Evolutionary conservation across 2,888 invertebrate genomes (phyloP).

Genomic region (Drosophila mettleri): DNA sequence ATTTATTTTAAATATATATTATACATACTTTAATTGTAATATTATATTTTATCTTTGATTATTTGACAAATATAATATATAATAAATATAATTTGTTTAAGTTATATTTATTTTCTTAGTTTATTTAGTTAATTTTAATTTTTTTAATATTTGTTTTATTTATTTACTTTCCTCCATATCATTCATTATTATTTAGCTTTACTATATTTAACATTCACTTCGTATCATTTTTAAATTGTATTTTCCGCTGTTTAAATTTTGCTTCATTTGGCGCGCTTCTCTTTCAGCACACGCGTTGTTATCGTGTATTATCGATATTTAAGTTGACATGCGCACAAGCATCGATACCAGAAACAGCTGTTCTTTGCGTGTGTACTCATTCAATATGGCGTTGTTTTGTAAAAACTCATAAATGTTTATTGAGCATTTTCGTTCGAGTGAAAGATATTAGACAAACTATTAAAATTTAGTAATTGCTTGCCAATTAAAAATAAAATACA

Average conservation of each 20-base stretch:
- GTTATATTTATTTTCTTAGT: too few species aligned
- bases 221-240: background rate
- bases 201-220: too few species aligned
- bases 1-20: too few species aligned
- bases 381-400: slow-evolving; percentile 69
- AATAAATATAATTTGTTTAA: too few species aligned
- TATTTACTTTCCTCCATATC: too few species aligned
- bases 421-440: slow-evolving; percentile 5
- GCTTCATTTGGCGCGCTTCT: slow-evolving; percentile 32
- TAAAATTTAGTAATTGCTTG: background rate
- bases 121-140: too few species aligned
- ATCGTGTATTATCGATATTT: slow-evolving; percentile 47
- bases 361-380: slow-evolving; percentile 64
- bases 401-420: slow-evolving; percentile 37
- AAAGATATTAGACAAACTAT: background rate
- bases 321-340: slow-evolving; percentile 52
- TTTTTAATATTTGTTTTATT: too few species aligned
- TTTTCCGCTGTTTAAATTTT: slow-evolving; percentile 26
- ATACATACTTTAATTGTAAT: too few species aligned
- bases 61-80: too few species aligned
- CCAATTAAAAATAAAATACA: background rate
- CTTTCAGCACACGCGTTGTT: background rate
- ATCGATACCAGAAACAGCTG: slow-evolving; percentile 67
- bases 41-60: too few species aligned
- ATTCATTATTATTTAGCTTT: too few species aligned